phyloP scores from a whole-genome alignment of 2,113 vertebrate species.

The Otocyon megalotis region DNA sequence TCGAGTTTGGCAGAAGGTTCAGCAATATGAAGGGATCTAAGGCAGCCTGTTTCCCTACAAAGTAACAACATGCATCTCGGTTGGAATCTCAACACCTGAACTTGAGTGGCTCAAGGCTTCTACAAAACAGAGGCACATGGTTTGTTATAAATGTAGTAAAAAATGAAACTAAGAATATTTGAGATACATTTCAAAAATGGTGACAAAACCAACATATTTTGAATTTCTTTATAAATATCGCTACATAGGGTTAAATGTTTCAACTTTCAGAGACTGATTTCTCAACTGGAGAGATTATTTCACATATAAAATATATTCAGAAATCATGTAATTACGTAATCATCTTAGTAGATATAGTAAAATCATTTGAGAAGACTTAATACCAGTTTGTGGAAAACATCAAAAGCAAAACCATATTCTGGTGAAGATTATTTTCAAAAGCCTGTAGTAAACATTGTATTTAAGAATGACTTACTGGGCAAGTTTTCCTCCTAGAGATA shows the following conservation, averaged over 20 bases:
- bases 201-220: background rate
- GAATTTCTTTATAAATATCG: background rate
- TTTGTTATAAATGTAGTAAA: conserved; percentile 5
- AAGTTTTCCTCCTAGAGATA: background rate
- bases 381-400: background rate
- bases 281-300: background rate
- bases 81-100: background rate
- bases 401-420: background rate
- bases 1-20: conserved; percentile 94
- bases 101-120: background rate
- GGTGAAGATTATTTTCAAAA: conserved; percentile 1
- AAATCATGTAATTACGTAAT: background rate
- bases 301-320: conserved; percentile 17
- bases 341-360: background rate
- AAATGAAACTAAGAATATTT: conserved; percentile 22
- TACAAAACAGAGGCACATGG: background rate
- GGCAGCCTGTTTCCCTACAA: conserved; percentile 91
- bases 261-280: background rate
- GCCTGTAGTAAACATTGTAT: background rate
- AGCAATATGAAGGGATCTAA: conserved; percentile 90
- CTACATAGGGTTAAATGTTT: background rate
- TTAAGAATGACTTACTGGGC: background rate
- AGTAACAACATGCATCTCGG: conserved; percentile 57
- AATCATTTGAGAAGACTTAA: background rate
- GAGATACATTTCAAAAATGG: background rate